A percentile compares a stretch with the other conserved stretches of the same genome.
Conservation (phyloP, 2,888 invertebrate genomes). For the Drosophila anomelani region DNA sequence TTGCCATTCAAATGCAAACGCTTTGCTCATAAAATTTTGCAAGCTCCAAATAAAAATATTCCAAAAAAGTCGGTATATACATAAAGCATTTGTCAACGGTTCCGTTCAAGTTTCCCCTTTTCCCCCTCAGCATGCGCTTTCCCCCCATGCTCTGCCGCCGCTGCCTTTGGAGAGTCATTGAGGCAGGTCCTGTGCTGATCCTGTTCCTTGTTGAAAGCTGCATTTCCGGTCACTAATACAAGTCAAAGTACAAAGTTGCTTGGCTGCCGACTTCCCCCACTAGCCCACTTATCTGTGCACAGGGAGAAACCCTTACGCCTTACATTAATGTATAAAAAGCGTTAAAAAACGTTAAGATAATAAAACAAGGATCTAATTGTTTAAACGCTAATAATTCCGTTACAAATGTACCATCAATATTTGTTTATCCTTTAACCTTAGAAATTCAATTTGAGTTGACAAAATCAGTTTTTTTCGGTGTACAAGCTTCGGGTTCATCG, state of each 20-base stretch:
- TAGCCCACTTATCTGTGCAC: slow-evolving; percentile 37
- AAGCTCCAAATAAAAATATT: slow-evolving; percentile 70
- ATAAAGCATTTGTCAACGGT: slow-evolving; percentile 65
- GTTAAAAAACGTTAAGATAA: too few relatives aligned
- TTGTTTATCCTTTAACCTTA: too few relatives aligned
- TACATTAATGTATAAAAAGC: too few relatives aligned
- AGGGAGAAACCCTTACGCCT: neutral
- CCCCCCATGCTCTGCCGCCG: slow-evolving; percentile 21
- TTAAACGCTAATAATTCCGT: rapidly evolving
- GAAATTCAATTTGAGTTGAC: too few relatives aligned
- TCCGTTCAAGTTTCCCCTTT: slow-evolving; percentile 21
- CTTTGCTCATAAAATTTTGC: slow-evolving; percentile 56
- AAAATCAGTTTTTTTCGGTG: neutral
- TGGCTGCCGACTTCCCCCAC: slow-evolving; percentile 53
- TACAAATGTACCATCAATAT: neutral
- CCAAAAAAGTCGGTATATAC: slow-evolving; percentile 49
- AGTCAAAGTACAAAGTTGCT: slow-evolving; percentile 79
- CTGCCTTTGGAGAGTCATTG: slow-evolving; percentile 64
- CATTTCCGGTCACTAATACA: slow-evolving; percentile 81
- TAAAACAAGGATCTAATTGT: too few relatives aligned
- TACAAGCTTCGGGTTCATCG: neutral
- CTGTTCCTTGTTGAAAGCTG: slow-evolving; percentile 59
- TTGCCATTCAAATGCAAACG: slow-evolving; percentile 70
- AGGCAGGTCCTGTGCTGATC: slow-evolving; percentile 61
- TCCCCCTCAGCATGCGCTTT: slow-evolving; percentile 2